Conservation (phyloP, 2,888 invertebrate species). For the Aspidiotus rigidus region DNA sequence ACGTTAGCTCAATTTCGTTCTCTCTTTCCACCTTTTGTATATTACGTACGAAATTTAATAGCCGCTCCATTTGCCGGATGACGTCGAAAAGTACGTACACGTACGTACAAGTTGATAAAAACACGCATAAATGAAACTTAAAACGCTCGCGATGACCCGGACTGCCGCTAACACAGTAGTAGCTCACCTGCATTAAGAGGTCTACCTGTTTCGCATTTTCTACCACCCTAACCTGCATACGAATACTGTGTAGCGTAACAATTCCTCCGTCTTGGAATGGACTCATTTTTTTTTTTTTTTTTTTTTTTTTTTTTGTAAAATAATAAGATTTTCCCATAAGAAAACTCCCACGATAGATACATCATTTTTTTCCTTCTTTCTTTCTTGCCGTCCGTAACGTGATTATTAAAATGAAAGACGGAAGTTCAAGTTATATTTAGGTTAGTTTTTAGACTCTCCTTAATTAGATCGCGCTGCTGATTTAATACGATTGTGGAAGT, state of each 20-base stretch:
- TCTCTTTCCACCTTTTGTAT: conserved; percentile 12
- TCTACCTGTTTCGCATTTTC: conserved; percentile 23
- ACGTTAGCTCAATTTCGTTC: conserved; percentile 16
- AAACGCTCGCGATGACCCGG: conserved; percentile 30
- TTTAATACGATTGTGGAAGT: conserved; percentile 28
- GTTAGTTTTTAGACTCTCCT: conserved; percentile 25
- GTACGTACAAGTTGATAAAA: background rate
- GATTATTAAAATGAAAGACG: conserved; percentile 34
- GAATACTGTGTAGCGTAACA: conserved; percentile 8
- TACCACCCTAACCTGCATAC: conserved; percentile 20
- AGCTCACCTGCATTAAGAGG: no score
- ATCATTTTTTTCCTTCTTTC: conserved; percentile 25
- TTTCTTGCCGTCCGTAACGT: conserved; percentile 12
- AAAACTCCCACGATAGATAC: conserved; percentile 36
- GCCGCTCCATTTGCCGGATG: conserved; percentile 11
- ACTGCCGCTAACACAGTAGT: background rate
- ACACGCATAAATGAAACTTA: conserved; percentile 22
- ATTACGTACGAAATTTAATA: background rate
- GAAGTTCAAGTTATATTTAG: conserved; percentile 34
- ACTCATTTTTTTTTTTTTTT: conserved; percentile 23
- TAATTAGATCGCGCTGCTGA: conserved; percentile 32
- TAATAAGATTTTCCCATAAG: conserved; percentile 35
- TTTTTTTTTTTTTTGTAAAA: background rate
- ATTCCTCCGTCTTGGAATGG: conserved; percentile 20
- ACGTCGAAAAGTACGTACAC: background rate